These are phyloP conservation scores for Antitype chi DNA, from an alignment of 2,888 invertebrate species.

Conservation along the genomic window DNA sequence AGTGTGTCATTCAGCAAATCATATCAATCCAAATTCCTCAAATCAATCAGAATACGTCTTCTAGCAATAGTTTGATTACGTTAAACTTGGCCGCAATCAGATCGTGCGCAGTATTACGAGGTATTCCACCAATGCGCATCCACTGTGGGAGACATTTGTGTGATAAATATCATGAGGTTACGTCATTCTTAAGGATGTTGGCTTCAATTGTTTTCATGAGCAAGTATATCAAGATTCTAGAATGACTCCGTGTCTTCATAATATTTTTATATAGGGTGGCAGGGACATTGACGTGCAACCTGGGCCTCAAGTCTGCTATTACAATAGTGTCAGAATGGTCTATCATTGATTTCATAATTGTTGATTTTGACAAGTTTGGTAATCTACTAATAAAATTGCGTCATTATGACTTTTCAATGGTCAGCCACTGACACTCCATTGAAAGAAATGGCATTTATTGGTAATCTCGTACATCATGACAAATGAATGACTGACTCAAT, in stretches of 20 bases:
- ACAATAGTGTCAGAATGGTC: too few relatives aligned
- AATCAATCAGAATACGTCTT: conserved; percentile 63
- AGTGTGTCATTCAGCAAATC: conserved; percentile 5
- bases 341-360: too few relatives aligned
- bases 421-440: too few relatives aligned
- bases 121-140: conserved; percentile 66
- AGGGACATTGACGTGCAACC: too few relatives aligned
- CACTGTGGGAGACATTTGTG: conserved; percentile 67
- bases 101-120: conserved; percentile 75
- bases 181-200: conserved; percentile 56
- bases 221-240: conserved; percentile 15
- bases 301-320: too few relatives aligned
- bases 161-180: conserved; percentile 67
- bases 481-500: too few relatives aligned
- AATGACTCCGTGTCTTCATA: not conserved
- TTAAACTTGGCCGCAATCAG: conserved; percentile 75
- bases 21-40: not conserved
- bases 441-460: too few relatives aligned
- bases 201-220: conserved; percentile 42
- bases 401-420: too few relatives aligned
- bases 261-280: not conserved
- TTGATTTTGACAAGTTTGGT: too few relatives aligned
- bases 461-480: too few relatives aligned
- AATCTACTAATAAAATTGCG: too few relatives aligned
- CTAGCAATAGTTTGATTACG: conserved; percentile 72